phyloP scores from a whole-genome alignment of 1,140 invertebrate genomes.

The Lutraria rhynchaena region DNA sequence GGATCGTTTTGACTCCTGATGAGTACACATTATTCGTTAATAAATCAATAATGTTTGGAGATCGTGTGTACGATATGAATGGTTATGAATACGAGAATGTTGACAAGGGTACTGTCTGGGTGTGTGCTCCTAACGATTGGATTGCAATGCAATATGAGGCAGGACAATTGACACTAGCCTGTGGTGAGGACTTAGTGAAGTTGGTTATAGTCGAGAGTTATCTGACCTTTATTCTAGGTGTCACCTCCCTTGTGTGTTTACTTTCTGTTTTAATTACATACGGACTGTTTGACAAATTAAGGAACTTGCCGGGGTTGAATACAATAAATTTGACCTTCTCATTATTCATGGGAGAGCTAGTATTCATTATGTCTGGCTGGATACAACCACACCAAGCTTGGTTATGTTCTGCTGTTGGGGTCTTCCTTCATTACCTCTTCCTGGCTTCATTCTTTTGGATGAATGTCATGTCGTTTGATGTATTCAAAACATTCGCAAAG shows the following conservation, averaged over 20 bases:
- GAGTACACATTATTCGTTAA: slow-evolving; percentile 79
- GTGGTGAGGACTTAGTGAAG: slow-evolving; percentile 60
- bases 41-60: slow-evolving; percentile 66
- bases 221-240: slow-evolving; percentile 72
- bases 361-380: slow-evolving; percentile 80
- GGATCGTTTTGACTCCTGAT: slow-evolving; percentile 79
- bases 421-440: slow-evolving; percentile 84
- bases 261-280: slow-evolving; percentile 81
- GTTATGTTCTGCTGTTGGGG: slow-evolving; percentile 79
- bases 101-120: slow-evolving; percentile 49
- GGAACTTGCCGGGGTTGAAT: slow-evolving; percentile 84
- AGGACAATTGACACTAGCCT: slow-evolving; percentile 42
- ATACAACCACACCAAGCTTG: slow-evolving; percentile 51
- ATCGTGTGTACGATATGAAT: slow-evolving; percentile 63
- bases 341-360: slow-evolving; percentile 82
- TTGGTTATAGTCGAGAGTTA: slow-evolving; percentile 69
- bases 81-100: slow-evolving; percentile 71
- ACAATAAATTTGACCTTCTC: slow-evolving; percentile 83
- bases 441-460: slow-evolving; percentile 86
- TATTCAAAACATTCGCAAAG: slow-evolving; percentile 86
- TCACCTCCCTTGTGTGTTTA: slow-evolving; percentile 75
- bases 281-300: slow-evolving; percentile 81
- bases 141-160: slow-evolving; percentile 12
- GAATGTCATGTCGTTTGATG: slow-evolving; percentile 85
- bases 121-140: slow-evolving; percentile 71